Evolutionary conservation across 2,888 invertebrate species (phyloP).

Genomic region (Lepetodrilus schrolli): DNA sequence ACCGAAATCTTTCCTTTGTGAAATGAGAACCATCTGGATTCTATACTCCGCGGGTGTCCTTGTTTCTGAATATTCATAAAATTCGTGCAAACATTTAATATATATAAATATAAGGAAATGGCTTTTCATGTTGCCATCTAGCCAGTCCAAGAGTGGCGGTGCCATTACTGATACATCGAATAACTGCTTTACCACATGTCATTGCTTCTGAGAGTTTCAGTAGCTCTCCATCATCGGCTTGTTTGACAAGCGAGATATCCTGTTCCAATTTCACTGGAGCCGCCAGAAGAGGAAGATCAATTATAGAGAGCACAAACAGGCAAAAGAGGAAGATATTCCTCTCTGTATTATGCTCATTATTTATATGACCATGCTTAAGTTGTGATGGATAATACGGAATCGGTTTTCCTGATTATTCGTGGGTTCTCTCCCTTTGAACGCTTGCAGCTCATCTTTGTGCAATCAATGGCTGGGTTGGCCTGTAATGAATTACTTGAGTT

Average conservation of each 20-base stretch:
- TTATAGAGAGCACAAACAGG: not conserved
- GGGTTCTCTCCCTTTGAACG: constrained; percentile 11
- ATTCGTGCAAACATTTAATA: not conserved
- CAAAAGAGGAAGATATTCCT: not conserved
- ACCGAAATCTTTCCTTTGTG: too few species aligned
- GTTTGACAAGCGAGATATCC: constrained; percentile 17
- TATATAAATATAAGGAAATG: not conserved
- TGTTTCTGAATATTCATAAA: not conserved
- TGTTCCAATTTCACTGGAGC: not conserved
- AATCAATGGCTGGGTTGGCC: not conserved
- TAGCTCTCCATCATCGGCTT: not conserved
- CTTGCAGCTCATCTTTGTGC: not conserved
- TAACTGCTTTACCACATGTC: not conserved
- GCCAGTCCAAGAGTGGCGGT: not conserved
- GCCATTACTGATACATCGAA: not conserved
- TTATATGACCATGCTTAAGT: not conserved
- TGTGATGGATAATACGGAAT: constrained; percentile 8
- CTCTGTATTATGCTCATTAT: constrained; percentile 14
- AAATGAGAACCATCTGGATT: too few species aligned
- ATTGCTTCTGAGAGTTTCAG: not conserved
- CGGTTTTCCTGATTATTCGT: not conserved
- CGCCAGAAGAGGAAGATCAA: constrained; percentile 4
- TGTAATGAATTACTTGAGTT: not conserved
- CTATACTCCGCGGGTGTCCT: not conserved
- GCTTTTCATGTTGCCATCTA: not conserved